A percentile compares a stretch with the other conserved stretches of the same genome.
phyloP scores from a whole-genome alignment of 1,140 invertebrate species.

The Achatina immaculata region DNA sequence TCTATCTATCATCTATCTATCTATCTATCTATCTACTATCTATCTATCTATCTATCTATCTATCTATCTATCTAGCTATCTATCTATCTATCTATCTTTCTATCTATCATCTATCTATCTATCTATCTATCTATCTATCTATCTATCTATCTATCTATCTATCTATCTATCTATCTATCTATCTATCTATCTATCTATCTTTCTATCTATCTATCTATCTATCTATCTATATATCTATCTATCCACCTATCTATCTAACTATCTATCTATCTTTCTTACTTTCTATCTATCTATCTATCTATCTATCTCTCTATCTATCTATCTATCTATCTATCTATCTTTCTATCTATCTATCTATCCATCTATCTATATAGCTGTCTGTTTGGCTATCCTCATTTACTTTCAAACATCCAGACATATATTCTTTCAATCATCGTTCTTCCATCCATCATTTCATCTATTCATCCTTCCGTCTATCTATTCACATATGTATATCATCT shows the following conservation, averaged over 20 bases:
- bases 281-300: no score
- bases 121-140: slow-evolving; percentile 22
- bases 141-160: slow-evolving; percentile 18
- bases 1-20: slow-evolving; percentile 28
- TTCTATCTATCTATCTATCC: no score
- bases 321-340: no score
- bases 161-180: background rate
- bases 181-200: background rate
- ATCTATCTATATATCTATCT: background rate
- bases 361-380: no score
- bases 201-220: background rate
- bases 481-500: no score
- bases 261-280: background rate
- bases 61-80: slow-evolving; percentile 26
- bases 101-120: slow-evolving; percentile 28
- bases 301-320: no score
- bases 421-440: no score
- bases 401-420: no score
- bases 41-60: slow-evolving; percentile 28
- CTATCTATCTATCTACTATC: slow-evolving; percentile 28
- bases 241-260: background rate
- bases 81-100: slow-evolving; percentile 26
- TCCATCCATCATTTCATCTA: no score
- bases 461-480: no score
- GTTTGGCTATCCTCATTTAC: no score